Conservation (phyloP, 37 sponge, comb jelly and placozoan species). For the Crambe crambe region DNA sequence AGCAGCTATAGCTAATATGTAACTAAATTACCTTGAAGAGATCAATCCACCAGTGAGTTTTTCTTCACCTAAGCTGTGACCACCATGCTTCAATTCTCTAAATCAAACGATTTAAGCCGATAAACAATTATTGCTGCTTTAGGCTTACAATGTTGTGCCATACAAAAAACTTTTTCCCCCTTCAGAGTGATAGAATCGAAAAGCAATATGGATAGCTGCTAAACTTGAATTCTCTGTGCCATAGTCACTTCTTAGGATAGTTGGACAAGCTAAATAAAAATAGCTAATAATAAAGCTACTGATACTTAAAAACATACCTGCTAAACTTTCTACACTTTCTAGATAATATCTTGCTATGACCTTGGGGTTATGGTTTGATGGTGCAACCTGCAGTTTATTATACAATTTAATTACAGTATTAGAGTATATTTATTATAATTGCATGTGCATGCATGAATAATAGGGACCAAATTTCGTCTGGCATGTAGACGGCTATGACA, state of each 20-base stretch:
- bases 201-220: slow-evolving; percentile 11
- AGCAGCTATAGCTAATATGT: too few relatives aligned
- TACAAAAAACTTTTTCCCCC: slow-evolving; percentile 1
- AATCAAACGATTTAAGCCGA: not conserved
- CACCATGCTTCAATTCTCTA: slow-evolving; percentile 43
- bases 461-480: not conserved
- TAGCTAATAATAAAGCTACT: not conserved
- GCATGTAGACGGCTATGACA: not conserved
- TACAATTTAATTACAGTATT: not conserved
- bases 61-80: slow-evolving; percentile 18
- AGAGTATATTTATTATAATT: not conserved
- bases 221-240: slow-evolving; percentile 30
- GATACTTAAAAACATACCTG: not conserved
- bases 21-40: slow-evolving; percentile 20
- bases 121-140: too few relatives aligned
- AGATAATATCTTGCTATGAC: too few relatives aligned
- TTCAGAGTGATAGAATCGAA: slow-evolving; percentile 5
- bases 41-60: slow-evolving; percentile 36
- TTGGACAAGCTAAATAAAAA: slow-evolving; percentile 11
- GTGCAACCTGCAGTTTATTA: not conserved
- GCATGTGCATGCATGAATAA: not conserved
- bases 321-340: not conserved
- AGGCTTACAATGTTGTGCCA: not conserved
- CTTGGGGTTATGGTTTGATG: slow-evolving; percentile 3
- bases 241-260: slow-evolving; percentile 8